Percentiles rank a stretch among this genome's conserved stretches.
Conservation (phyloP, 2,888 invertebrate genomes). For the Troides aeacus region DNA sequence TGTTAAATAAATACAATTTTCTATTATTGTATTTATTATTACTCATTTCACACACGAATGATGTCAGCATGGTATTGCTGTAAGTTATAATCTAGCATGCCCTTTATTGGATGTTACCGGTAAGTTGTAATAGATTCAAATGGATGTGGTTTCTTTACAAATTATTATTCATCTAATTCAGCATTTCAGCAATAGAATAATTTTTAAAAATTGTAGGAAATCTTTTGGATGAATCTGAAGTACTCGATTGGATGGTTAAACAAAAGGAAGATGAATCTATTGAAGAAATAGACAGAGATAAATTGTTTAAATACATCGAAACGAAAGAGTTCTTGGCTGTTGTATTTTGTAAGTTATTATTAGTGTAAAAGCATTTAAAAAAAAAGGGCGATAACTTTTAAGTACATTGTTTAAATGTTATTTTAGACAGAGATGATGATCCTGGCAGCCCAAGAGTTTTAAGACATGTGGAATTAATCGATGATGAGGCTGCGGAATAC, state of each 20-base stretch:
- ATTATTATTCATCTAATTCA: conserved; percentile 40
- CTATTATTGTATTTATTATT: conserved; percentile 67
- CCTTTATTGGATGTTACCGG: conserved; percentile 71
- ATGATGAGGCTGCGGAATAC: conserved; percentile 94
- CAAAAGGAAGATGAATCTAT: conserved; percentile 96
- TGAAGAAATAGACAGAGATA: conserved; percentile 92
- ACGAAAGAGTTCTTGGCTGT: conserved; percentile 95
- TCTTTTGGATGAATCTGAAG: conserved; percentile 86
- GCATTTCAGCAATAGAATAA: conserved; percentile 47
- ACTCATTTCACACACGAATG: conserved; percentile 71
- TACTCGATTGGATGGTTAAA: conserved; percentile 94
- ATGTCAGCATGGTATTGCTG: conserved; percentile 77
- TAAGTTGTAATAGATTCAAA: conserved; percentile 71
- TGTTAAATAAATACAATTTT: conserved; percentile 78
- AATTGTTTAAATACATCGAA: conserved; percentile 90
- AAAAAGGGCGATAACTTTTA: neutral
- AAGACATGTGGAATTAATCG: conserved; percentile 93
- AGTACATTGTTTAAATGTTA: conserved; percentile 1
- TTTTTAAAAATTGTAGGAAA: conserved; percentile 71
- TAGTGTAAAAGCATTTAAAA: conserved; percentile 6
- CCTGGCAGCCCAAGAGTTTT: conserved; percentile 88
- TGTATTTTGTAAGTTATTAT: conserved; percentile 90
- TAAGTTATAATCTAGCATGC: conserved; percentile 72
- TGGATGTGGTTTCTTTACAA: conserved; percentile 78
- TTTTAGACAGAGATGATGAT: conserved; percentile 89